Evolutionary conservation across 1,140 invertebrate species (phyloP), one percentile per base, ranked within the genome.

Genomic region (Grapholita molesta): DNA sequence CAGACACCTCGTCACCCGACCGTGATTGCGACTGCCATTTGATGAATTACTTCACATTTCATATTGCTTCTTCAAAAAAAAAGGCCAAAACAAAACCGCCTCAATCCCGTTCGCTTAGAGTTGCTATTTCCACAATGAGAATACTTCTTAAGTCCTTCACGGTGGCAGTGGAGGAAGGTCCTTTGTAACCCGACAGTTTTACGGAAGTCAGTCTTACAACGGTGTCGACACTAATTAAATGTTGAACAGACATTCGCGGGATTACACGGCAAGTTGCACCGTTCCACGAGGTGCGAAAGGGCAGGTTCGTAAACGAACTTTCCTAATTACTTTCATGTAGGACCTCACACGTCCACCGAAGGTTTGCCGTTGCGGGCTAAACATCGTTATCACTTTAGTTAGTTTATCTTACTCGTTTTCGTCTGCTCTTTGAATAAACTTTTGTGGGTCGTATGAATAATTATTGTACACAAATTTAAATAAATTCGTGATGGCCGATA

Each of bases 21-120:
- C 81, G 74, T 83, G 79, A 81, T 81, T 83, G 79, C 81, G 78
- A 82, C 76, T 83, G 76, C 72, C 74, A 81, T 81, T 81, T 83
- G 81, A 83, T 83, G 81, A 81, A 81, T 83, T 77, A 73, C 75
- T 79, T 78, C 74, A 78, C 79, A 78, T 77, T 83, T 78, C 74
- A 78, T 72, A 72, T 74, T 72, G 71, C 70, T 68, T 42, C 66
- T 38, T 21, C 42, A 15, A 61, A 61, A 61, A 55, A 66, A 33
- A 33, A 38, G 21, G 5, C 3, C 28, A 65, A 67, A 12, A 6
- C 7, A 68, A 65, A 70, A 1, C 42, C 18, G 42, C 2, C 9
- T 48, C 15, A 21, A 7, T 18, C 8, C 42, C 18, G 8, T 21
- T 5, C 42, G 8, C 6, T n/a, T 48, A 48, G 18, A 48, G 42